These are phyloP conservation scores for Diarsia rubi DNA, from an alignment of 2,888 invertebrate species.

Conservation along the genomic window DNA sequence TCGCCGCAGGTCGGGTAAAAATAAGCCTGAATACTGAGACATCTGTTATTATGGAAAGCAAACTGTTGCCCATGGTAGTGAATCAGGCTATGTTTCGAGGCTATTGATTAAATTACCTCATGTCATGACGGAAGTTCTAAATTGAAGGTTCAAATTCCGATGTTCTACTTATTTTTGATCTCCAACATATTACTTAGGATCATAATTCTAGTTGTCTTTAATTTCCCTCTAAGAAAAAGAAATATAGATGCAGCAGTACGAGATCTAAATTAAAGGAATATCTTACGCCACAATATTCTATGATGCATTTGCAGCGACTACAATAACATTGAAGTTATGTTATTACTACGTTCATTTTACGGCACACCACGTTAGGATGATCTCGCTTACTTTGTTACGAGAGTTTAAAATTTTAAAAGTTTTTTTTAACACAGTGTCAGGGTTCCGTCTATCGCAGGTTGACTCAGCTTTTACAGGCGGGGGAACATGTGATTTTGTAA, in stretches of 20 bases:
- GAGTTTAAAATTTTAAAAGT: constrained; percentile 53
- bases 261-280: constrained; percentile 1
- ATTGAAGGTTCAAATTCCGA: background rate
- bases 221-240: background rate
- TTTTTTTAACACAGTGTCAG: constrained; percentile 44
- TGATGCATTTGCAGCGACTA: constrained; percentile 34
- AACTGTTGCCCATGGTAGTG: background rate
- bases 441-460: constrained; percentile 15
- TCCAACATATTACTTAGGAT: background rate
- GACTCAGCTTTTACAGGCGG: constrained; percentile 32
- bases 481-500: constrained; percentile 33
- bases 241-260: background rate
- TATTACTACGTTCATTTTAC: constrained; percentile 59
- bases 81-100: background rate
- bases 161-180: background rate
- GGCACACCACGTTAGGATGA: constrained; percentile 42
- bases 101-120: background rate
- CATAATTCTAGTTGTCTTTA: background rate
- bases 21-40: background rate
- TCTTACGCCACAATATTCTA: constrained; percentile 24
- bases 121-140: background rate
- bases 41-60: background rate
- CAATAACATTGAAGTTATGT: constrained; percentile 37
- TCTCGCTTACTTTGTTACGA: constrained; percentile 51
- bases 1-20: no score